Evolutionary conservation across 2,888 invertebrate genomes (phyloP).

Genomic region (Geotrupes spiniger): DNA sequence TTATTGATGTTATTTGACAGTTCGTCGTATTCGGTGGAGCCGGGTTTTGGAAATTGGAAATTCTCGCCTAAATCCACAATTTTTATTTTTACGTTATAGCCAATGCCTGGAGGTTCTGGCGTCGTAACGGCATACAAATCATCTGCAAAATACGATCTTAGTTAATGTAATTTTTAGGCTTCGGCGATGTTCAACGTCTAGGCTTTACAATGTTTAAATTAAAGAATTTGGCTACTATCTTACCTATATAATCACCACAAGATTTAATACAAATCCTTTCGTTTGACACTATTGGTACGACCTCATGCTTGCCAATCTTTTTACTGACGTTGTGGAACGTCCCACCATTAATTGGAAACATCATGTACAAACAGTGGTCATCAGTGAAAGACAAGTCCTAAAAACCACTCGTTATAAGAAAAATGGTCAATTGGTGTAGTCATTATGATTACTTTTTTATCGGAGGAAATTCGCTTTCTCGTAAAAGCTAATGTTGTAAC

Average conservation of each 20-base stretch:
- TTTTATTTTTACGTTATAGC: constrained; percentile 71
- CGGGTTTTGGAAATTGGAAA: constrained; percentile 70
- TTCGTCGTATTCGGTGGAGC: constrained; percentile 70
- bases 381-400: constrained; percentile 81
- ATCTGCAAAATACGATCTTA: constrained; percentile 52
- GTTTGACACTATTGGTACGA: constrained; percentile 68
- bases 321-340: constrained; percentile 79
- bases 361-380: constrained; percentile 77
- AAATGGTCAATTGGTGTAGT: constrained; percentile 9
- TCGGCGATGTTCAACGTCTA: too few relatives aligned
- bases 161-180: too few relatives aligned
- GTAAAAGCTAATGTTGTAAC: constrained; percentile 75
- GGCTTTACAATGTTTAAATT: too few relatives aligned
- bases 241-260: constrained; percentile 67
- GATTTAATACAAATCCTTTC: constrained; percentile 79
- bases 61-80: constrained; percentile 74
- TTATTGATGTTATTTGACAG: constrained; percentile 65
- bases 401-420: constrained; percentile 11
- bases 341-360: constrained; percentile 85
- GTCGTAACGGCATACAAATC: constrained; percentile 59
- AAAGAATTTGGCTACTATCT: constrained; percentile 26
- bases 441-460: constrained; percentile 52
- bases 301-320: constrained; percentile 77
- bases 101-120: constrained; percentile 62
- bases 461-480: constrained; percentile 72